Percentiles rank a stretch among this genome's conserved stretches.
Conservation (phyloP, 2,888 invertebrate genomes). For the Pachymerium ferrugineum region DNA sequence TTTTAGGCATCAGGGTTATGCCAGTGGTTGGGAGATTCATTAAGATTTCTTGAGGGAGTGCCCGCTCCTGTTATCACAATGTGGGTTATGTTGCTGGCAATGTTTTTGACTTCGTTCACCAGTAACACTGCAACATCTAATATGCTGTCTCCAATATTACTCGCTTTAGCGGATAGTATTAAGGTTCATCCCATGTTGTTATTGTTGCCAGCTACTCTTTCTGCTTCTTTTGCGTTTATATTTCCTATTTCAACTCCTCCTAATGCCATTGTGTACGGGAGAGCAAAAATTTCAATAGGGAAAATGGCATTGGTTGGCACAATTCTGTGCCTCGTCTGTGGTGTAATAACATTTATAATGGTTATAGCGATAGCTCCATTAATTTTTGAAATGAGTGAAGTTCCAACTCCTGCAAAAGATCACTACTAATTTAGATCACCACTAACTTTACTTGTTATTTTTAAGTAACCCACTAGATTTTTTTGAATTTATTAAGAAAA, state of each 20-base stretch:
- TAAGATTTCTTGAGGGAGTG: background rate
- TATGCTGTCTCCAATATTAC: constrained; percentile 5
- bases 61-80: background rate
- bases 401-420: no score
- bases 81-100: background rate
- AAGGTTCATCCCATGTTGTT: background rate
- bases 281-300: background rate
- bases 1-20: background rate
- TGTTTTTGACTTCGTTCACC: background rate
- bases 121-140: constrained; percentile 11
- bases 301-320: background rate
- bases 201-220: background rate
- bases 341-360: background rate
- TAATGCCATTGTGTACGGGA: constrained; percentile 10
- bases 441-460: no score
- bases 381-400: no score
- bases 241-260: constrained; percentile 28
- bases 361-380: background rate
- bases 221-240: background rate
- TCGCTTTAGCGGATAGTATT: background rate
- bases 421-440: no score
- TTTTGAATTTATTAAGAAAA: no score
- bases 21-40: background rate
- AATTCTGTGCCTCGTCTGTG: background rate
- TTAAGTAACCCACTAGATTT: no score